phyloP scores from a whole-genome alignment of 2,113 vertebrate genomes.

The Laticauda colubrina region DNA sequence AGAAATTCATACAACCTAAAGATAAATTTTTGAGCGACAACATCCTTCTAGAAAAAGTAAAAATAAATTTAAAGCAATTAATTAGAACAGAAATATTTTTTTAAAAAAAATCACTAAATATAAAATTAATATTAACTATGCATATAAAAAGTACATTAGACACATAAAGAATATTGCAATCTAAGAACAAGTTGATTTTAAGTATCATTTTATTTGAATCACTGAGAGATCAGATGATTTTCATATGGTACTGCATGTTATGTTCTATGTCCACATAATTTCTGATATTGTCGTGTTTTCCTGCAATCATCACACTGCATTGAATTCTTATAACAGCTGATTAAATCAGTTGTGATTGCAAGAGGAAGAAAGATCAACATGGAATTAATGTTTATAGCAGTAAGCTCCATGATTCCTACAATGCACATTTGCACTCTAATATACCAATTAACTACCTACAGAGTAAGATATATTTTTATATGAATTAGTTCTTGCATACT shows the following conservation, averaged over 20 bases:
- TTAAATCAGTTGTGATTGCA: neutral
- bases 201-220: neutral
- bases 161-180: neutral
- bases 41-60: conserved; percentile 41
- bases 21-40: conserved; percentile 41
- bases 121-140: neutral
- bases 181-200: neutral
- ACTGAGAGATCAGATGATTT: neutral
- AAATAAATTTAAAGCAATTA: conserved; percentile 38
- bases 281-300: neutral
- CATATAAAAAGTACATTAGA: neutral
- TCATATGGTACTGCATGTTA: neutral
- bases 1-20: conserved; percentile 32
- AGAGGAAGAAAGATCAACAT: neutral
- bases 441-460: neutral
- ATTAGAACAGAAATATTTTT: conserved; percentile 33
- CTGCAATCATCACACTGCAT: neutral
- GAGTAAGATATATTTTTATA: neutral
- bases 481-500: neutral
- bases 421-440: neutral
- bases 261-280: neutral
- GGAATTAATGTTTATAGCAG: neutral
- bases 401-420: neutral
- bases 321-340: neutral
- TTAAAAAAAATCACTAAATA: conserved; percentile 24